Evolutionary conservation across 1,140 invertebrate species (phyloP).

Genomic region (Ephestia elutella): DNA sequence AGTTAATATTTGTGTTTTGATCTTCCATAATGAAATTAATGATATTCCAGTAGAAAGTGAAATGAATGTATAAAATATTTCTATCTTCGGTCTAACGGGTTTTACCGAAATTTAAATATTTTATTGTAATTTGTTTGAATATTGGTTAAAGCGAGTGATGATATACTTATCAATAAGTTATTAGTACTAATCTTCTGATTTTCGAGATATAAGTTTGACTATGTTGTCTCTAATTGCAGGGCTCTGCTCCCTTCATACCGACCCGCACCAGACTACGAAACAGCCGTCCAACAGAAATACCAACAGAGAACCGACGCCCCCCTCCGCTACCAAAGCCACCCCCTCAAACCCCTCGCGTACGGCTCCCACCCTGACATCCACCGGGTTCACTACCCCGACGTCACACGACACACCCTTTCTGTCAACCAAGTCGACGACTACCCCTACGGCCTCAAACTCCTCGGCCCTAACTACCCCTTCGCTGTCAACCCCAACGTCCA

Average conservation of each 20-base stretch:
- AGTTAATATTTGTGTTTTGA: too few relatives aligned
- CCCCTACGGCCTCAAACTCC: slow-evolving; percentile 45
- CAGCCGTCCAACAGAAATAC: slow-evolving; percentile 90
- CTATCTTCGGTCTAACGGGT: not conserved
- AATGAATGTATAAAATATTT: not conserved
- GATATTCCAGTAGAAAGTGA: too few relatives aligned
- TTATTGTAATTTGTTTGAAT: not conserved
- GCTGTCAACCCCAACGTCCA: slow-evolving; percentile 60
- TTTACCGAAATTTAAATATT: not conserved
- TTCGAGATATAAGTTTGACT: not conserved
- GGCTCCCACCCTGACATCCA: slow-evolving; percentile 80
- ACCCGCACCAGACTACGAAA: slow-evolving; percentile 95
- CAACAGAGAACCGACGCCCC: slow-evolving; percentile 60
- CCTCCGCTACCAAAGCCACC: slow-evolving; percentile 61
- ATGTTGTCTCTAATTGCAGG: slow-evolving; percentile 39
- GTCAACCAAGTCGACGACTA: slow-evolving; percentile 58
- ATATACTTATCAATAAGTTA: too few relatives aligned
- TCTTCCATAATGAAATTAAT: too few relatives aligned
- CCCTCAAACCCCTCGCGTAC: slow-evolving; percentile 72
- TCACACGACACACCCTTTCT: slow-evolving; percentile 75
- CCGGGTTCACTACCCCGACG: slow-evolving; percentile 76
- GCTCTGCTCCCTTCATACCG: slow-evolving; percentile 91
- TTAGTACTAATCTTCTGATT: too few relatives aligned
- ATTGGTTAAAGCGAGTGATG: too few relatives aligned
- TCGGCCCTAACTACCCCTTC: slow-evolving; percentile 51